These are phyloP conservation scores for Drusus annulatus DNA, from an alignment of 1,140 invertebrate species.

Conservation along the genomic window DNA sequence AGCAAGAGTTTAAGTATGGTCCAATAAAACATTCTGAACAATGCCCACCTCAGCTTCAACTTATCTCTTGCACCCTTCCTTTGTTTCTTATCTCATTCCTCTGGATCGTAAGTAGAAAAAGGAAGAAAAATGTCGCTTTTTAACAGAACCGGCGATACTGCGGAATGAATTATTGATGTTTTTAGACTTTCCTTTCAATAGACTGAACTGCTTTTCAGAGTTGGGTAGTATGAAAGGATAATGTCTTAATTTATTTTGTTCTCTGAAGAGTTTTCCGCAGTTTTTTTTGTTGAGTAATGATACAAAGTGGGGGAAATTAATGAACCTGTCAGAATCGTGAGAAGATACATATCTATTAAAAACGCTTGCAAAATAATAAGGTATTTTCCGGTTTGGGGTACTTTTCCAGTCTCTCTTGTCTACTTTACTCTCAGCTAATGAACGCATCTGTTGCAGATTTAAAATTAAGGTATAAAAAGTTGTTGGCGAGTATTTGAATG, in stretches of 20 bases:
- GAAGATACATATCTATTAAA: neutral
- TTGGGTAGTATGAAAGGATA: slow-evolving; percentile 5
- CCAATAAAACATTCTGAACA: slow-evolving; percentile 1
- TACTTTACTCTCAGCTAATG: no score
- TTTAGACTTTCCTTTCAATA: slow-evolving; percentile 18
- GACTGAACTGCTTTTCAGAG: neutral
- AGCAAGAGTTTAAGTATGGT: neutral
- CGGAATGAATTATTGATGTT: slow-evolving; percentile 12
- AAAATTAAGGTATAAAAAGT: no score
- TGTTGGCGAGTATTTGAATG: no score
- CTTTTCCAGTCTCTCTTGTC: no score
- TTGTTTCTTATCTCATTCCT: slow-evolving; percentile 27
- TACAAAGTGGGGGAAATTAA: neutral
- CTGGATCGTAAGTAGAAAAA: slow-evolving; percentile 1
- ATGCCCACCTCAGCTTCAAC: slow-evolving; percentile 6
- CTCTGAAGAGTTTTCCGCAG: neutral
- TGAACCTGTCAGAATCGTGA: slow-evolving; percentile 14
- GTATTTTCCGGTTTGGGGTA: no score
- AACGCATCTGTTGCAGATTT: no score
- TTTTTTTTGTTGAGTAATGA: slow-evolving; percentile 12
- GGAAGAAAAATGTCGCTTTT: slow-evolving; percentile 24
- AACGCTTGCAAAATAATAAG: no score
- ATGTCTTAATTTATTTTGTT: slow-evolving; percentile 31
- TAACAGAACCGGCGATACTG: neutral
- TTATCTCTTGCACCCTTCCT: slow-evolving; percentile 9